Percentiles rank a stretch among this genome's conserved stretches.
Conservation (phyloP, 2,888 invertebrate genomes). For the Leptopilina myrica region DNA sequence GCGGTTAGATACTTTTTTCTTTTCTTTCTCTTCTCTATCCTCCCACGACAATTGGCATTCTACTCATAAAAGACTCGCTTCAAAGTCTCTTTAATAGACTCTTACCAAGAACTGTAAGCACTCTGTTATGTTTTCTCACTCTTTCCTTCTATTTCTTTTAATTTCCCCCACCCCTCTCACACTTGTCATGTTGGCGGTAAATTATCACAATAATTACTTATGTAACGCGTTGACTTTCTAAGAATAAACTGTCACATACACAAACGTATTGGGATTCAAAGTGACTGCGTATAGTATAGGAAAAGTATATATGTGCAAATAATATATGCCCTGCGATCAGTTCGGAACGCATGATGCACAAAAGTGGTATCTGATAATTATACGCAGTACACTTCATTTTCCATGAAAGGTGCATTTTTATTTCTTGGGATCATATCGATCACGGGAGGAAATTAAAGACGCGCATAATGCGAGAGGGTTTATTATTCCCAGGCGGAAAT, state of each 20-base stretch:
- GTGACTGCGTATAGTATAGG: background rate
- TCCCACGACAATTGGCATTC: slow-evolving; percentile 25
- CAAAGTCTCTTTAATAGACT: slow-evolving; percentile 30
- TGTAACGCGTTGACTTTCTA: slow-evolving; percentile 32
- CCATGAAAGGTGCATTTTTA: slow-evolving; percentile 32
- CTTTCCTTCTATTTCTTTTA: slow-evolving; percentile 25
- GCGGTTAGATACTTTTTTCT: background rate
- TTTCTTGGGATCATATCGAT: slow-evolving; percentile 35
- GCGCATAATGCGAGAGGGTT: slow-evolving; percentile 37
- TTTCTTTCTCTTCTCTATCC: background rate
- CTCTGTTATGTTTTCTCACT: slow-evolving; percentile 23
- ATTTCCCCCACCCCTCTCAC: background rate
- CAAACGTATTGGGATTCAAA: no score
- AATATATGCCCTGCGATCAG: background rate
- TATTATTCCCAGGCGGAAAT: slow-evolving; percentile 37
- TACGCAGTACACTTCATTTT: slow-evolving; percentile 20
- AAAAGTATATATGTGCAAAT: background rate
- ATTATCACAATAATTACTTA: slow-evolving; percentile 36
- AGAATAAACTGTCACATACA: slow-evolving; percentile 21
- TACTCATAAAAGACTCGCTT: slow-evolving; percentile 29
- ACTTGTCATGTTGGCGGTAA: slow-evolving; percentile 34
- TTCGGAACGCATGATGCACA: background rate
- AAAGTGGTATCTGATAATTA: slow-evolving; percentile 31
- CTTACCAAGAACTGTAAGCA: slow-evolving; percentile 33
- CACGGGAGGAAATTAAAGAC: slow-evolving; percentile 24